phyloP scores from a whole-genome alignment of 2,888 invertebrate species.

The Drosophila mercatorum region DNA sequence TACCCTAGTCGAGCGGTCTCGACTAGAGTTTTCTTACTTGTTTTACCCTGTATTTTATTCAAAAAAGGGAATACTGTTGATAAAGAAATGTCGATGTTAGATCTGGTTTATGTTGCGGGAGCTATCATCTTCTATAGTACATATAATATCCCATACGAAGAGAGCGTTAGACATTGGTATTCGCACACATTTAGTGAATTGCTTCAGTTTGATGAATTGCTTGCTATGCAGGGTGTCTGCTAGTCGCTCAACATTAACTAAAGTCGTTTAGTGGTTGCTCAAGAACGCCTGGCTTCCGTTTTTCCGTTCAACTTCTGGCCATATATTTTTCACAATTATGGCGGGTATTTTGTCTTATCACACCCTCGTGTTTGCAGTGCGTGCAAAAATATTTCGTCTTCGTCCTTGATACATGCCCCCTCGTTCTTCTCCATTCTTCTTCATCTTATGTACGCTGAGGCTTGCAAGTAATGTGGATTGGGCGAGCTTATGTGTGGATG shows the following conservation, averaged over 20 bases:
- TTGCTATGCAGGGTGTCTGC: neutral
- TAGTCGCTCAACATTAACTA: neutral
- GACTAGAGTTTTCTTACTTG: too few species aligned
- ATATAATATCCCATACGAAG: neutral
- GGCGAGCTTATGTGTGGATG: constrained; percentile 11
- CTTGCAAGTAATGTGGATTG: constrained; percentile 21
- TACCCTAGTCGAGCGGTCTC: too few species aligned
- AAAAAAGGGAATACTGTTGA: neutral
- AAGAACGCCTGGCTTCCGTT: constrained; percentile 50
- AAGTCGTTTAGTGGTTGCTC: constrained; percentile 10
- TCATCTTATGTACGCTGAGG: constrained; percentile 28
- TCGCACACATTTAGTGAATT: too few species aligned
- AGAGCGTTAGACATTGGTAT: too few species aligned
- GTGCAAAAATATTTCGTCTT: constrained; percentile 69
- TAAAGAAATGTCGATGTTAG: neutral
- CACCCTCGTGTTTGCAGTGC: constrained; percentile 80
- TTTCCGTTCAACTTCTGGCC: constrained; percentile 73
- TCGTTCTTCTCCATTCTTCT: constrained; percentile 20
- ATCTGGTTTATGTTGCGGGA: neutral
- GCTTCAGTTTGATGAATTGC: too few species aligned
- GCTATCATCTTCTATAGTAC: neutral
- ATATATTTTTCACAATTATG: constrained; percentile 83
- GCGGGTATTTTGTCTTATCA: constrained; percentile 83
- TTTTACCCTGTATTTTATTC: neutral
- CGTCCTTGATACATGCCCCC: constrained; percentile 17